Conservation (phyloP, 2,888 invertebrate genomes). For the Calameuta pallipes region DNA sequence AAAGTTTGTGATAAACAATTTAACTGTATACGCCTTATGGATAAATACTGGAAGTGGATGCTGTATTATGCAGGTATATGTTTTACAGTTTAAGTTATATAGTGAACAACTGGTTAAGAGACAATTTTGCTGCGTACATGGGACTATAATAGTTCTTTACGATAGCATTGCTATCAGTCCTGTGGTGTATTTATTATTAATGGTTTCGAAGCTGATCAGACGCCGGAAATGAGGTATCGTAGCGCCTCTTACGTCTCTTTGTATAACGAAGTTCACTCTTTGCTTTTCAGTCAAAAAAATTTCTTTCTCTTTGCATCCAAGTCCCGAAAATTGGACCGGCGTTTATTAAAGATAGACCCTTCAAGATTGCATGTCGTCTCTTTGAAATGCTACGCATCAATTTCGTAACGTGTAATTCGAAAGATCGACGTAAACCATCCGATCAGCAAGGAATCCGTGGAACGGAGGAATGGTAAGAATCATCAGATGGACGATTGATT, state of each 20-base stretch:
- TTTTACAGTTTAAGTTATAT: too few species aligned
- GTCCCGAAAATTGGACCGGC: constrained; percentile 18
- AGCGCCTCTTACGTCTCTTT: not conserved
- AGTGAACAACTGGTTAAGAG: too few species aligned
- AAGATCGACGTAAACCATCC: too few species aligned
- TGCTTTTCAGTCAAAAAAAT: not conserved
- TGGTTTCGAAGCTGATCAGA: not conserved
- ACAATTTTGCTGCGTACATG: too few species aligned
- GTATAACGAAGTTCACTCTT: not conserved
- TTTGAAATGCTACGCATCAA: constrained; percentile 40
- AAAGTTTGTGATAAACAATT: too few species aligned
- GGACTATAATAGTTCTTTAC: not conserved
- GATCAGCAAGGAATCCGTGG: not conserved
- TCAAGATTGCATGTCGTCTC: constrained; percentile 27
- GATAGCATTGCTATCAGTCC: not conserved
- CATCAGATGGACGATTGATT: not conserved
- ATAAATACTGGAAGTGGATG: too few species aligned
- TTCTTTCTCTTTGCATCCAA: not conserved
- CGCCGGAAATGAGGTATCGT: not conserved
- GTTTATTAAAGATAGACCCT: constrained; percentile 42
- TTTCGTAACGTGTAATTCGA: not conserved
- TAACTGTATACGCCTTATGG: too few species aligned
- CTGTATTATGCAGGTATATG: too few species aligned
- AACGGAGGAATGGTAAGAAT: not conserved
- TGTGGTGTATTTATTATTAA: not conserved